A percentile compares a stretch with the other conserved stretches of the same genome.
Conservation (phyloP, 1,140 invertebrate species). For the Drosophila sechellia region DNA sequence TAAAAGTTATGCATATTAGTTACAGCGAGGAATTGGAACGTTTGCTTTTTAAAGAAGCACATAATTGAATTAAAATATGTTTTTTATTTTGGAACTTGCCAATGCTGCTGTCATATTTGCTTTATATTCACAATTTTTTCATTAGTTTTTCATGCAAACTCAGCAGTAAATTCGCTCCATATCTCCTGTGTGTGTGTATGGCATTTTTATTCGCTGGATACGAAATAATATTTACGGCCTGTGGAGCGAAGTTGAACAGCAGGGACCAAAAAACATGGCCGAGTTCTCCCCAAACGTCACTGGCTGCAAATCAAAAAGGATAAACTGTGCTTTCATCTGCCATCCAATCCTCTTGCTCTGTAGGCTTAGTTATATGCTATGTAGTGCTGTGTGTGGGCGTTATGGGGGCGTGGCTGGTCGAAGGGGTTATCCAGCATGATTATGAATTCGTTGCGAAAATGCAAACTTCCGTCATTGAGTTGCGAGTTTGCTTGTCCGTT, state of each 20-base stretch:
- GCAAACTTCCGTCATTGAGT: conserved; percentile 82
- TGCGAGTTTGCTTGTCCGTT: conserved; percentile 64
- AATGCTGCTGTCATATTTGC: conserved; percentile 13
- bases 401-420: conserved; percentile 4
- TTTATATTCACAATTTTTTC: conserved; percentile 12
- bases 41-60: background rate
- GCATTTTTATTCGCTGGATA: conserved; percentile 60
- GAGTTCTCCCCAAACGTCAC: conserved; percentile 32
- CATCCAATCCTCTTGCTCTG: conserved; percentile 50
- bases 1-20: background rate
- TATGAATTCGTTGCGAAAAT: conserved; percentile 81
- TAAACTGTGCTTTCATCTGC: conserved; percentile 78
- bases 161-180: conserved; percentile 22
- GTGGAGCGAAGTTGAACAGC: conserved; percentile 36
- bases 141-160: conserved; percentile 22
- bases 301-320: conserved; percentile 79
- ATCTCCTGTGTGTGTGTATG: conserved; percentile 38
- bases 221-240: conserved; percentile 76
- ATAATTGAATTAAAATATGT: conserved; percentile 4
- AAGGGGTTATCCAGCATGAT: conserved; percentile 64
- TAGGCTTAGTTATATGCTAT: conserved; percentile 17
- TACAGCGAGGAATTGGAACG: background rate
- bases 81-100: background rate
- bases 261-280: conserved; percentile 45
- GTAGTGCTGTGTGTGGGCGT: background rate